phyloP scores from a whole-genome alignment of 2,113 vertebrate species.

The Nipponia nippon region DNA sequence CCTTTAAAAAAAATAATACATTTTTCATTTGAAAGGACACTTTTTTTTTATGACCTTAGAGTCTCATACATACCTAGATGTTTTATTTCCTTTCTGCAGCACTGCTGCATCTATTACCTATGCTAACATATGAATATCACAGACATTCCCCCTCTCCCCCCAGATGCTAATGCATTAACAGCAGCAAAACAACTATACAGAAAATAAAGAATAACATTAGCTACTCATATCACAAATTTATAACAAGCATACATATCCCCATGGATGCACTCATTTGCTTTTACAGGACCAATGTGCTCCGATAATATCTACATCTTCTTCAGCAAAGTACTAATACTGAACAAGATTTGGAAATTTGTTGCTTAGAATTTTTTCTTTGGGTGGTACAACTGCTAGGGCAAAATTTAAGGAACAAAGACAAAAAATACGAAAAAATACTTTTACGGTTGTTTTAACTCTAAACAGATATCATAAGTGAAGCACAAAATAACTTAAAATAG shows the following conservation, averaged over 20 bases:
- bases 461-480: not conserved
- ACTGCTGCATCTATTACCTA: not conserved
- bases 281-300: not conserved
- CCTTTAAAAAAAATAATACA: not conserved
- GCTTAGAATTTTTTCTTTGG: not conserved
- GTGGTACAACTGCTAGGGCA: not conserved
- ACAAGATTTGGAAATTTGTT: not conserved
- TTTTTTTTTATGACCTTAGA: not conserved
- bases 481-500: not conserved
- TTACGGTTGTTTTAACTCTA: not conserved
- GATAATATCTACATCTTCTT: not conserved
- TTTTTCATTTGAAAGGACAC: not conserved
- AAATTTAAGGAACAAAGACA: not conserved
- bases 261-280: not conserved
- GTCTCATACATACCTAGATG: not conserved
- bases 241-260: not conserved
- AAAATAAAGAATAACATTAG: not conserved
- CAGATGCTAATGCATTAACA: not conserved
- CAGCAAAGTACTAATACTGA: not conserved
- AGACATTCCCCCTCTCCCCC: not conserved
- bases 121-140: not conserved
- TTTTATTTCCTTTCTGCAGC: not conserved
- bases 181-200: not conserved
- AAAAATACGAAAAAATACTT: not conserved
- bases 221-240: not conserved